Conservation (phyloP, 2,888 invertebrate genomes). For the Tinea pellionella region DNA sequence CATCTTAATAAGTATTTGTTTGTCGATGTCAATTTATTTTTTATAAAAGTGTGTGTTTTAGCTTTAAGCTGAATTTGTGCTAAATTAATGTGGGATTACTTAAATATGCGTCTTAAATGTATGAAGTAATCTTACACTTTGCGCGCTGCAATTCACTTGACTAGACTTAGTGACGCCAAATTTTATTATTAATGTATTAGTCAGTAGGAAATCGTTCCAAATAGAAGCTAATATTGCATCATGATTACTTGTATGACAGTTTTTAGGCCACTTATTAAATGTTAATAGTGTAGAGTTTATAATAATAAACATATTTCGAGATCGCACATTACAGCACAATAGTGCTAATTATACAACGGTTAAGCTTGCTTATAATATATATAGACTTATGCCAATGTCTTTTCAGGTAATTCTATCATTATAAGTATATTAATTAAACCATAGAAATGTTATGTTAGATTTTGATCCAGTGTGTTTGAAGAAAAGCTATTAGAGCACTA, state of each 20-base stretch:
- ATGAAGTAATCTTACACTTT: constrained; percentile 18
- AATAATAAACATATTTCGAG: not conserved
- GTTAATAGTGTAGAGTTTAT: constrained; percentile 19
- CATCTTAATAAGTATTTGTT: constrained; percentile 31
- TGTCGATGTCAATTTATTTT: constrained; percentile 48
- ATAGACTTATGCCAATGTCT: not conserved
- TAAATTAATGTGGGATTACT: constrained; percentile 19
- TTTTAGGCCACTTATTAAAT: constrained; percentile 29
- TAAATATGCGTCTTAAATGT: not conserved
- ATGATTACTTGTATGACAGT: not conserved
- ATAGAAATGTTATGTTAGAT: not conserved
- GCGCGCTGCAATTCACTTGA: constrained; percentile 32
- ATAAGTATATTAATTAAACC: not conserved
- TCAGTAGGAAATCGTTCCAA: constrained; percentile 65
- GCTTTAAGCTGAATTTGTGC: constrained; percentile 24
- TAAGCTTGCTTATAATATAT: not conserved
- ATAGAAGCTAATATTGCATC: constrained; percentile 40
- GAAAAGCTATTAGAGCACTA: not conserved
- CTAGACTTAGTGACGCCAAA: constrained; percentile 65
- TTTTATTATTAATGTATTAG: constrained; percentile 58
- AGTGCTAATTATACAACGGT: not conserved
- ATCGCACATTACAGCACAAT: not conserved
- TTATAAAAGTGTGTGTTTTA: constrained; percentile 14
- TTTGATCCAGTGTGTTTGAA: not conserved
- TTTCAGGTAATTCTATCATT: not conserved